Evolutionary conservation across 2,113 vertebrate species (phyloP).

Genomic region (Reinhardtius hippoglossoides): DNA sequence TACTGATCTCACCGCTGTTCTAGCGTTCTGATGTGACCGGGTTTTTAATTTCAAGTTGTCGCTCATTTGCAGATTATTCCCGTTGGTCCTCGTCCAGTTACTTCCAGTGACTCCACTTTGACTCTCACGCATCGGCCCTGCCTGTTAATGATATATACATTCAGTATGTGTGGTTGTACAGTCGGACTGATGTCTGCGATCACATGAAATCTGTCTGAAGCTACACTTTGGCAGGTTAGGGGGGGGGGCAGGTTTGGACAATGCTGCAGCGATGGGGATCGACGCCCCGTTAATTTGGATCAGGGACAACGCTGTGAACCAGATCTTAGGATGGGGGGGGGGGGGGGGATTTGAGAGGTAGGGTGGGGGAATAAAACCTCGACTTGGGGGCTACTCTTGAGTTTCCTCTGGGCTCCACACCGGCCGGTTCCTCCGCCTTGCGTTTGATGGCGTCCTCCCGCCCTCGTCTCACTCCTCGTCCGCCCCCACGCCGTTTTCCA

Average conservation of each 20-base stretch:
- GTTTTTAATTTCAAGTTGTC: background rate
- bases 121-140: background rate
- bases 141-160: slow-evolving; percentile 61
- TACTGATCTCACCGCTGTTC: background rate
- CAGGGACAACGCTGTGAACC: slow-evolving; percentile 34
- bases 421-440: slow-evolving; percentile 40
- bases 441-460: slow-evolving; percentile 18
- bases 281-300: slow-evolving; percentile 31
- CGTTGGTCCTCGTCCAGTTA: background rate
- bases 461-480: slow-evolving; percentile 57
- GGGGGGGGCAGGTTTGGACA: slow-evolving; percentile 27
- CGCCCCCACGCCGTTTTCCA: slow-evolving; percentile 64
- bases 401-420: slow-evolving; percentile 45
- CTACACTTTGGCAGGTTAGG: slow-evolving; percentile 38
- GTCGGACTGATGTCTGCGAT: slow-evolving; percentile 25
- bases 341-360: slow-evolving; percentile 38
- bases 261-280: slow-evolving; percentile 40
- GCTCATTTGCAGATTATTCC: too few species aligned
- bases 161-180: slow-evolving; percentile 65
- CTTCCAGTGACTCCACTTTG: slow-evolving; percentile 33
- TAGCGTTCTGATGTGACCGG: background rate
- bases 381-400: slow-evolving; percentile 44
- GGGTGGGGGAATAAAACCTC: slow-evolving; percentile 35
- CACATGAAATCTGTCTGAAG: slow-evolving; percentile 18
- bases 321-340: slow-evolving; percentile 18